Conservation (phyloP, 1,140 invertebrate species). For the Campodea augens region DNA sequence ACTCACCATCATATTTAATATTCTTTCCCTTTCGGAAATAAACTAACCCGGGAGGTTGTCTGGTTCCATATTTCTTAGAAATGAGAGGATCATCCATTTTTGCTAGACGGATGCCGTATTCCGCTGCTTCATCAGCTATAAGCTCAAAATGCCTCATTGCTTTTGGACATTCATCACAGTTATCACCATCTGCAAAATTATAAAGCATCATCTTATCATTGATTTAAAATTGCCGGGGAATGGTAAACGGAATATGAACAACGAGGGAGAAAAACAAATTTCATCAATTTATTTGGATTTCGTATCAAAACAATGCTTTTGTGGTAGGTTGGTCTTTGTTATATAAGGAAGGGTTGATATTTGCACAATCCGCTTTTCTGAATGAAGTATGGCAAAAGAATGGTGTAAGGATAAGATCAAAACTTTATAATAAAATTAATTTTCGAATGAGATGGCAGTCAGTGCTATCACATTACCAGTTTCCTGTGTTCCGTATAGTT, state of each 20-base stretch:
- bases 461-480: no score
- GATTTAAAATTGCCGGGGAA: neutral
- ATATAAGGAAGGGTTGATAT: neutral
- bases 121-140: constrained; percentile 75
- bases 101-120: constrained; percentile 81
- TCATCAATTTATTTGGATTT: neutral
- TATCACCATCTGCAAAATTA: constrained; percentile 48
- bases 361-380: no score
- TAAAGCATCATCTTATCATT: neutral
- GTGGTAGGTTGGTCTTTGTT: neutral
- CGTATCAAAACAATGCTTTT: neutral
- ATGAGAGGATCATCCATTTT: constrained; percentile 75
- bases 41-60: constrained; percentile 72
- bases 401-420: no score
- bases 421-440: no score
- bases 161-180: constrained; percentile 53
- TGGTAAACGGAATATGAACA: neutral
- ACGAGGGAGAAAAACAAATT: neutral
- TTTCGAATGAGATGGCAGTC: no score
- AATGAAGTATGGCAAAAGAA: no score
- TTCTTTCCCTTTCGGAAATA: constrained; percentile 79
- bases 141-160: constrained; percentile 66
- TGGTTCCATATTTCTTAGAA: constrained; percentile 83
- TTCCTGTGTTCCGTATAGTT: no score
- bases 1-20: constrained; percentile 68